A percentile compares a stretch with the other conserved stretches of the same genome.
phyloP scores from a whole-genome alignment of 2,888 invertebrate species.

The Conchocele bisecta region DNA sequence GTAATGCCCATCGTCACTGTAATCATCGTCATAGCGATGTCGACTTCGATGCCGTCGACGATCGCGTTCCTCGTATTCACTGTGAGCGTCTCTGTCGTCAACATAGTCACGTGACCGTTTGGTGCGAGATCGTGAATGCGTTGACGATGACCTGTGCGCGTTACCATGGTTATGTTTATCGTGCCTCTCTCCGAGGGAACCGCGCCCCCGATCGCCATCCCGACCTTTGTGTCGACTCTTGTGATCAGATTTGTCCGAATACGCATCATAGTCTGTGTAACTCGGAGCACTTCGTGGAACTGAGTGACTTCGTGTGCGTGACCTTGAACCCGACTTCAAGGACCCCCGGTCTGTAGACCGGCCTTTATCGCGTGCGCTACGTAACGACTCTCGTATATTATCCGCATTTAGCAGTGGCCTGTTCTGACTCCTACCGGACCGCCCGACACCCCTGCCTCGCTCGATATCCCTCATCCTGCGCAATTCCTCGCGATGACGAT shows the following conservation, averaged over 20 bases:
- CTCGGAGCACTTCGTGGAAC: slow-evolving; percentile 28
- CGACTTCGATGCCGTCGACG: slow-evolving; percentile 18
- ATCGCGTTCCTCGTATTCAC: slow-evolving; percentile 43
- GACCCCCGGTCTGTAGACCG: slow-evolving; percentile 37
- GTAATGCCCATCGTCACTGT: slow-evolving; percentile 14
- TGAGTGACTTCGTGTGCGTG: slow-evolving; percentile 21
- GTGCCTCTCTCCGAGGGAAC: too few species aligned
- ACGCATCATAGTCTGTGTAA: slow-evolving; percentile 24
- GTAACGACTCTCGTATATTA: slow-evolving; percentile 43
- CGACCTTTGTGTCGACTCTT: slow-evolving; percentile 22
- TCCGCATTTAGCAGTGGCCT: slow-evolving; percentile 32
- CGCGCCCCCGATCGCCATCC: slow-evolving; percentile 14
- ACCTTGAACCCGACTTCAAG: slow-evolving; percentile 28
- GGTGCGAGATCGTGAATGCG: slow-evolving; percentile 35
- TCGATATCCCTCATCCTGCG: not conserved
- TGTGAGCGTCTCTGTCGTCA: slow-evolving; percentile 43
- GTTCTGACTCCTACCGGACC: not conserved
- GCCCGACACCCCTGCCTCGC: not conserved
- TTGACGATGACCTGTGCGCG: slow-evolving; percentile 33
- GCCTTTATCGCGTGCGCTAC: slow-evolving; percentile 39
- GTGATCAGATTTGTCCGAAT: slow-evolving; percentile 21
- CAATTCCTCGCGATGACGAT: not conserved
- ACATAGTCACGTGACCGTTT: slow-evolving; percentile 42
- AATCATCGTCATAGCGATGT: slow-evolving; percentile 32
- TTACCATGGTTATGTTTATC: too few species aligned